Conservation (phyloP, 2,797 vertebrate species). For the Spea hammondii region DNA sequence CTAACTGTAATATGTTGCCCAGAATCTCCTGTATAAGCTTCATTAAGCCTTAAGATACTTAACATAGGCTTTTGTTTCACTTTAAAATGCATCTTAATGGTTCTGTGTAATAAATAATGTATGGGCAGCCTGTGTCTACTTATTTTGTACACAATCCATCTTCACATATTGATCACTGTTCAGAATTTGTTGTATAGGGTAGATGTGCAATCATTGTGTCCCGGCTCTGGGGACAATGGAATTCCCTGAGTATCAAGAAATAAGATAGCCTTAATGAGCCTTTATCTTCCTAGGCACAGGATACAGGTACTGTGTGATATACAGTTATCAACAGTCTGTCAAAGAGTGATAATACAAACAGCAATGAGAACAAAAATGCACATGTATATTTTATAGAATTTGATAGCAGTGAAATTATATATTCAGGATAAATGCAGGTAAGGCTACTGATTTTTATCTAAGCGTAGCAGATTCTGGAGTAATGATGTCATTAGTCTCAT, state of each 20-base stretch:
- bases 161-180: conserved; percentile 16
- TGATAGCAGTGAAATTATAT: too few relatives aligned
- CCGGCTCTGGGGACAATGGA: conserved; percentile 11
- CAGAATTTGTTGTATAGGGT: conserved; percentile 31
- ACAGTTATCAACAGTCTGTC: conserved; percentile 9
- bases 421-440: too few relatives aligned
- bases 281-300: conserved; percentile 24
- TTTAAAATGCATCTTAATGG: conserved; percentile 33
- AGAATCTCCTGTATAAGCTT: neutral
- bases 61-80: conserved; percentile 1
- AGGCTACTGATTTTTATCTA: too few relatives aligned
- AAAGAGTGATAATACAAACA: neutral
- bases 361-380: neutral
- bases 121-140: conserved; percentile 6
- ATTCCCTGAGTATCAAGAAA: conserved; percentile 43
- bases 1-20: too few relatives aligned
- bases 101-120: conserved; percentile 40
- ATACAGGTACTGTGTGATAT: conserved; percentile 13
- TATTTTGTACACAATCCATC: conserved; percentile 18
- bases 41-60: conserved; percentile 18
- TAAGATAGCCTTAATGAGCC: conserved; percentile 38
- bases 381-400: neutral
- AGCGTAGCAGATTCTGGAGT: too few relatives aligned
- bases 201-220: neutral
- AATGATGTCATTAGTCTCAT: too few relatives aligned